Conservation (phyloP, 2,797 vertebrate species). For the Enteromius afrohamiltoni region DNA sequence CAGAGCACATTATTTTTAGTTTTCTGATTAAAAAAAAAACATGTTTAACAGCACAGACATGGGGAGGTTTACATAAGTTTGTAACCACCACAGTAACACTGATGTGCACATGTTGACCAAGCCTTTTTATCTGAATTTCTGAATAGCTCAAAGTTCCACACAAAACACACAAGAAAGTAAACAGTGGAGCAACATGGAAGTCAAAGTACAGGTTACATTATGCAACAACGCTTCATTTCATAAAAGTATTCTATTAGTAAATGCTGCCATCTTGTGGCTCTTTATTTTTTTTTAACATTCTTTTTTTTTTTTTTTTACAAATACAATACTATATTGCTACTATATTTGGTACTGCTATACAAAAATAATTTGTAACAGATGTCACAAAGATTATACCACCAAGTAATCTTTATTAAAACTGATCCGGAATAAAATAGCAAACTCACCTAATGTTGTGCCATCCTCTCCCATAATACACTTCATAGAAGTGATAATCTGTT, state of each 20-base stretch:
- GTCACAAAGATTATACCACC: background rate
- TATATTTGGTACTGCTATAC: background rate
- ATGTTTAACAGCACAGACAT: background rate
- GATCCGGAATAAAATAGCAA: background rate
- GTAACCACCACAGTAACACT: background rate
- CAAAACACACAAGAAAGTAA: background rate
- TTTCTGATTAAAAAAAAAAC: background rate
- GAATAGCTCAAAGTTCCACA: background rate
- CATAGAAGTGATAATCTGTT: conserved; percentile 94
- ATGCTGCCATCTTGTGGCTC: background rate
- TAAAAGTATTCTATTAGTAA: background rate
- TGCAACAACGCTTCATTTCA: background rate
- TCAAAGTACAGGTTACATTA: background rate
- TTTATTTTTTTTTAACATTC: no score
- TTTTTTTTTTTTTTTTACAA: no score
- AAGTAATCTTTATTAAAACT: background rate
- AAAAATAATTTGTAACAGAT: no score
- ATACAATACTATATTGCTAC: no score
- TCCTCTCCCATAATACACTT: conserved; percentile 95
- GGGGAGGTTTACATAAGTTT: background rate
- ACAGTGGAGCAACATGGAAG: background rate
- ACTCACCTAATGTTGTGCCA: conserved; percentile 87
- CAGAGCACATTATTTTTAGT: background rate
- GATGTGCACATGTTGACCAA: background rate
- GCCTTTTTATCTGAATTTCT: background rate